A percentile compares a stretch with the other conserved stretches of the same genome.
These are phyloP conservation scores for Lamellibrachia columna DNA, from an alignment of 2,888 invertebrate species.

Conservation along the genomic window DNA sequence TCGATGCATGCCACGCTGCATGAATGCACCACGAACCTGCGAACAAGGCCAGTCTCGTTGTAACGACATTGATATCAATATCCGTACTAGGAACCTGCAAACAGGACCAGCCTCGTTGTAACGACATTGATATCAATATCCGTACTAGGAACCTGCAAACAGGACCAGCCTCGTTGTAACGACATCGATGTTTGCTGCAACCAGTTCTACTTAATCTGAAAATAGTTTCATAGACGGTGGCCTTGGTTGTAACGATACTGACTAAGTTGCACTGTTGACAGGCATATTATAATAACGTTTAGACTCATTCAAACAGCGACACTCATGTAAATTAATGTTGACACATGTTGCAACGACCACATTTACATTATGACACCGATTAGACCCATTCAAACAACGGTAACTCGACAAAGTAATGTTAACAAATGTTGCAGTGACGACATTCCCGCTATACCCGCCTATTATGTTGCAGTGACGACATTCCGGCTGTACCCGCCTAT, in stretches of 20 bases:
- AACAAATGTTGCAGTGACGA: background rate
- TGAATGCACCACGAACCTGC: constrained; percentile 37
- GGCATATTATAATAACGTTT: background rate
- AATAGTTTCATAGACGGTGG: too few species aligned
- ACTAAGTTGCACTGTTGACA: too few species aligned
- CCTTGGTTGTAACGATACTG: too few species aligned
- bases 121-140: too few species aligned
- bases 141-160: too few species aligned
- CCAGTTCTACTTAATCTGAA: too few species aligned
- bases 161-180: too few species aligned
- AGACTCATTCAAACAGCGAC: background rate
- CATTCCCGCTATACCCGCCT: background rate
- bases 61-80: background rate
- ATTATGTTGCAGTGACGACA: background rate
- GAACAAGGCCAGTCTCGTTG: background rate
- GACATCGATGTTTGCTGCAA: background rate
- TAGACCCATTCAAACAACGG: background rate
- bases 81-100: too few species aligned
- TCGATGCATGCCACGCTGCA: constrained; percentile 52
- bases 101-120: too few species aligned
- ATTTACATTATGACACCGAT: background rate
- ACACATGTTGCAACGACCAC: background rate
- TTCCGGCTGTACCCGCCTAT: background rate
- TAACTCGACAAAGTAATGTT: background rate
- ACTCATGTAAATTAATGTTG: background rate